Base-by-base conservation (phyloP, 2,888 invertebrate genomes). In the Dicyrtomina minuta region DNA sequence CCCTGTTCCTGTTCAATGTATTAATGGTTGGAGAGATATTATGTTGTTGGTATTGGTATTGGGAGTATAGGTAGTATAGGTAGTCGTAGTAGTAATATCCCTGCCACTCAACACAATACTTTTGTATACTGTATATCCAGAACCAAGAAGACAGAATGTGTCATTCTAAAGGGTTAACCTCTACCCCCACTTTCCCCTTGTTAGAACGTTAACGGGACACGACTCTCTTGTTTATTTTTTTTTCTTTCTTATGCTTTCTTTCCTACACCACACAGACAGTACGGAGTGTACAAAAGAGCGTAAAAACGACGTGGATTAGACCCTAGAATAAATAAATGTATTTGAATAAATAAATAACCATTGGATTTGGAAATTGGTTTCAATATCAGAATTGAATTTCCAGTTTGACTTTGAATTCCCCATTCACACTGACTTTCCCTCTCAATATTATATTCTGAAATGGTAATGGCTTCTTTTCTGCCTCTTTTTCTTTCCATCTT, bases 321-420 rank as follows among this genome's bases (percentile, higher is more conserved):
- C 17, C 15, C 59, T 27, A 22, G 67, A 67, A 67, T 67, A 67
- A 44, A 67, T 67, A 58, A 49, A 67, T 67, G 67, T 59, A 67
- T 67, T 67, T 58, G 67, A 67, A 67, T 67, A 67, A 33, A 67
- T 67, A 67, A 67, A 67, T 67, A 46, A 59, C 59, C 56, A 66
- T 61, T 61, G 33, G 33, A 46, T 56, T 61, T 61, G 33, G 33
- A 46, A 61, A 61, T 58, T 66, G 64, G 64, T 53, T 65, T 65
- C 55, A 65, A 65, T 65, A 65, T 53, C 55, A 53, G 64, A 65
- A 65, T 65, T 65, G 64, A 65, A 65, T 65, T 65, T 65, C 33
- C 33, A 65, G 53, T 53, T 39, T 53, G 22, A 64, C 33, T 33
- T 51, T 6, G 24, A 41, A 61, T 13, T 46, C 10, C n/a, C 20